Evolutionary conservation across 2,797 vertebrate genomes (phyloP).

Genomic region (Phrynocephalus vlangalii): DNA sequence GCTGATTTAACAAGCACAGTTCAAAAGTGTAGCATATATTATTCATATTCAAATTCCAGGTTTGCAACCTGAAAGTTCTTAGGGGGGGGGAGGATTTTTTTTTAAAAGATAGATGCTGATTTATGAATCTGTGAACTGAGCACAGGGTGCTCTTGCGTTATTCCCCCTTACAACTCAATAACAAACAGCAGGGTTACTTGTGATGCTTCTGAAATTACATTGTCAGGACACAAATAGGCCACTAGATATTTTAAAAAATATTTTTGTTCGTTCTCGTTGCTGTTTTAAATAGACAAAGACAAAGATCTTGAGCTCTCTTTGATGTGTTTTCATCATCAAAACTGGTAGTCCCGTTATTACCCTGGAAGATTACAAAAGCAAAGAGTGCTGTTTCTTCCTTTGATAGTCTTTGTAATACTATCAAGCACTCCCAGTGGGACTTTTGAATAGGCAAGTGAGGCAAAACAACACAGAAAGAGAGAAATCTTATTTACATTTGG

Average conservation of each 20-base stretch:
- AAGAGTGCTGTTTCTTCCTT: constrained; percentile 25
- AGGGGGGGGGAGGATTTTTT: background rate
- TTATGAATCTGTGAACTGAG: constrained; percentile 25
- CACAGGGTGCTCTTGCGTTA: constrained; percentile 28
- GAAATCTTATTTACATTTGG: constrained; percentile 3
- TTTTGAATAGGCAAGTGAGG: constrained; percentile 5
- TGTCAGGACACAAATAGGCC: constrained; percentile 21
- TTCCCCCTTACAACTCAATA: background rate
- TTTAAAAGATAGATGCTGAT: constrained; percentile 2
- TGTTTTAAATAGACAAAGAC: background rate
- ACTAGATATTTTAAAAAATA: background rate
- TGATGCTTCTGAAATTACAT: constrained; percentile 3
- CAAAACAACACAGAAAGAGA: background rate
- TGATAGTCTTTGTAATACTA: background rate
- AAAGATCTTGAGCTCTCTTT: constrained; percentile 7
- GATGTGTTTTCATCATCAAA: constrained; percentile 43
- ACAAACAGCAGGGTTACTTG: constrained; percentile 5
- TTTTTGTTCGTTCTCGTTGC: background rate
- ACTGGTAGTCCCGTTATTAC: constrained; percentile 36
- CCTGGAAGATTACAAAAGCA: background rate
- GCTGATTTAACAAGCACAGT: constrained; percentile 38
- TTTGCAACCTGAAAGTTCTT: constrained; percentile 44
- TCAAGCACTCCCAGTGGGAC: constrained; percentile 14
- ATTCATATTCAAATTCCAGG: constrained; percentile 51
- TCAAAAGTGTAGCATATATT: constrained; percentile 33